phyloP scores from a whole-genome alignment of 2,113 vertebrate genomes.

The Nanorana parkeri region DNA sequence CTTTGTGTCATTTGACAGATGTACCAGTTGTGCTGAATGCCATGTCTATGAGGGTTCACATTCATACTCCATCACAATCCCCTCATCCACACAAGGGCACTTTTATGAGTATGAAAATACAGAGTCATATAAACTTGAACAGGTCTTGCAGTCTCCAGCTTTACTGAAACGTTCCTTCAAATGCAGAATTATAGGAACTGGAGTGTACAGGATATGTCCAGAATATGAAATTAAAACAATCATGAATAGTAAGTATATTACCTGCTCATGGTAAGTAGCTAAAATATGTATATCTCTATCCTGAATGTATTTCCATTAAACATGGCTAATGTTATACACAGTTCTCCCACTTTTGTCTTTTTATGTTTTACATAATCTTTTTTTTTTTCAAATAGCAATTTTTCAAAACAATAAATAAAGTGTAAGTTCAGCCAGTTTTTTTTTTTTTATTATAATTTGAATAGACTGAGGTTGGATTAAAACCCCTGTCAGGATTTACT shows the following conservation, averaged over 20 bases:
- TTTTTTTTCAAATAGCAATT: too few relatives aligned
- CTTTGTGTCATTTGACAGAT: constrained; percentile 59
- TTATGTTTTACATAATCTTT: too few relatives aligned
- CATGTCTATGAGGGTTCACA: constrained; percentile 57
- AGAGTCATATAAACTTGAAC: constrained; percentile 67
- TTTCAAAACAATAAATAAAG: too few relatives aligned
- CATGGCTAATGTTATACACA: too few relatives aligned
- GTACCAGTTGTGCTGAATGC: constrained; percentile 67
- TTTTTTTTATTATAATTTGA: too few relatives aligned
- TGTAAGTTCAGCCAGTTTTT: too few relatives aligned
- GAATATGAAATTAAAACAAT: constrained; percentile 79
- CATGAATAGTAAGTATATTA: constrained; percentile 82
- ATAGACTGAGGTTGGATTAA: too few relatives aligned
- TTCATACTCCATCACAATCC: constrained; percentile 63
- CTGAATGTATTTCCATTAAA: too few relatives aligned
- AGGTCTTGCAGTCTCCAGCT: constrained; percentile 70
- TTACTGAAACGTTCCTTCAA: constrained; percentile 63
- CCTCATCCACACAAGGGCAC: constrained; percentile 66
- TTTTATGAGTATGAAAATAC: constrained; percentile 66
- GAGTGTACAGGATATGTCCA: constrained; percentile 69
- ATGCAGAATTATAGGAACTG: constrained; percentile 60
- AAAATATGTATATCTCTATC: too few relatives aligned
- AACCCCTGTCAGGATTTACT: too few relatives aligned
- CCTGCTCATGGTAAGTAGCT: too few relatives aligned
- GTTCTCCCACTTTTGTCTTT: too few relatives aligned